Percentiles rank a stretch among this genome's conserved stretches.
These are phyloP conservation scores for Felis chaus DNA, from an alignment of 2,113 vertebrate genomes.

Conservation along the genomic window DNA sequence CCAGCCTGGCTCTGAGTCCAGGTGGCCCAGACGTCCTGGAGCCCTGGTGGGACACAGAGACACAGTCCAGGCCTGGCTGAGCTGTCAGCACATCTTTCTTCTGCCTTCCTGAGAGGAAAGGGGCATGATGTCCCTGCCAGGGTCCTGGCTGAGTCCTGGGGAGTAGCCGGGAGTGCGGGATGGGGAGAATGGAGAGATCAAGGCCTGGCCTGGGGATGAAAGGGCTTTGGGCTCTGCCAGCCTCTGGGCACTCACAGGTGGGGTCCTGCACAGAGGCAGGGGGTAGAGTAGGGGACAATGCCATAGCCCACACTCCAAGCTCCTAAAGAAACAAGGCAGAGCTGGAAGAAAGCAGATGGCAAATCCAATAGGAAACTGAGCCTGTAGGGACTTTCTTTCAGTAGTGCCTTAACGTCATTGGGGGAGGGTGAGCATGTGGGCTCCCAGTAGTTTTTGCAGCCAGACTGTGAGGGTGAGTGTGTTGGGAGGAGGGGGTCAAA, in stretches of 20 bases:
- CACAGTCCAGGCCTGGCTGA: conserved; percentile 66
- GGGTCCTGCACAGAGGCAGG: not conserved
- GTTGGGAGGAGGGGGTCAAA: not conserved
- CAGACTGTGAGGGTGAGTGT: not conserved
- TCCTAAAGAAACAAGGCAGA: not conserved
- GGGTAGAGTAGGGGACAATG: not conserved
- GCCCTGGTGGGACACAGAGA: conserved; percentile 66
- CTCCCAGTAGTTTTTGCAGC: not conserved
- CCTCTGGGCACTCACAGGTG: not conserved
- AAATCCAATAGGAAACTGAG: not conserved
- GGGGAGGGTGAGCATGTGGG: not conserved
- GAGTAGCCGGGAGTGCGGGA: not conserved
- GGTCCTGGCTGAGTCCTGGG: conserved; percentile 20
- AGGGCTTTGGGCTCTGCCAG: not conserved
- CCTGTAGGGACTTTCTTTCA: not conserved
- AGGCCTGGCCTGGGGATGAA: not conserved
- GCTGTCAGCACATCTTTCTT: conserved; percentile 73
- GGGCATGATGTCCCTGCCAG: not conserved
- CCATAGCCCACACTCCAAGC: not conserved
- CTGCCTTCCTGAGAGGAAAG: not conserved
- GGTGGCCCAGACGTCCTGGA: conserved; percentile 75
- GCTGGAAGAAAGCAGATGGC: not conserved
- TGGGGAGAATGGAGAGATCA: not conserved
- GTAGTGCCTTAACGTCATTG: not conserved
- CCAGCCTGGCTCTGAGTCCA: conserved; percentile 68